Percentiles rank a stretch among this genome's conserved stretches.
Evolutionary conservation across 2,888 invertebrate genomes (phyloP).

Genomic region (Rhagonycha lutea): DNA sequence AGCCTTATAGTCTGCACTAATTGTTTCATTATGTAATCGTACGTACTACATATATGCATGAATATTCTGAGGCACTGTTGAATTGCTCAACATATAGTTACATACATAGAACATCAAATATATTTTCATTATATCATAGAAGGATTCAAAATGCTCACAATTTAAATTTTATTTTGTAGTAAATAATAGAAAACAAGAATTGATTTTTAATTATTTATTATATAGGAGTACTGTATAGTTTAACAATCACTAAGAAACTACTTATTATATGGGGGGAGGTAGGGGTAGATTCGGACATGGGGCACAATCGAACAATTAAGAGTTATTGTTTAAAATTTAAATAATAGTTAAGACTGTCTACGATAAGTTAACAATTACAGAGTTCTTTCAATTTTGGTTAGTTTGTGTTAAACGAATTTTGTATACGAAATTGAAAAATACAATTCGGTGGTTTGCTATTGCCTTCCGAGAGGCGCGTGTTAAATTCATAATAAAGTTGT

Average conservation of each 20-base stretch:
- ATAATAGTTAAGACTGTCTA: neutral
- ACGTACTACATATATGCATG: neutral
- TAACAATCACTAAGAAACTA: neutral
- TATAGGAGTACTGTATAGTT: too few relatives aligned
- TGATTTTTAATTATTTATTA: neutral
- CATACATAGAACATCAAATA: neutral
- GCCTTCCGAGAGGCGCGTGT: too few relatives aligned
- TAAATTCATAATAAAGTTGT: too few relatives aligned
- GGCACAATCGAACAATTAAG: neutral
- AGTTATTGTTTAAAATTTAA: neutral
- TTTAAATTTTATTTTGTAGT: too few relatives aligned
- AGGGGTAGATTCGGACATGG: neutral
- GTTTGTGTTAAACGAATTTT: too few relatives aligned
- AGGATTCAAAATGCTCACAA: neutral
- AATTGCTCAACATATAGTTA: neutral
- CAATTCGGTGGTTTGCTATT: too few relatives aligned
- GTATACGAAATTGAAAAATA: too few relatives aligned
- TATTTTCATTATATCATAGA: neutral
- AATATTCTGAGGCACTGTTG: neutral
- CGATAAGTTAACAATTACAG: too few relatives aligned
- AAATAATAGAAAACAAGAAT: neutral
- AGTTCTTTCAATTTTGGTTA: neutral
- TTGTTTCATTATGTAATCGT: neutral
- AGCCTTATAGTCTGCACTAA: neutral
- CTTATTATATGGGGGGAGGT: neutral